These are phyloP conservation scores for Lutjanus erythropterus DNA, from an alignment of 2,113 vertebrate genomes.

Conservation along the genomic window DNA sequence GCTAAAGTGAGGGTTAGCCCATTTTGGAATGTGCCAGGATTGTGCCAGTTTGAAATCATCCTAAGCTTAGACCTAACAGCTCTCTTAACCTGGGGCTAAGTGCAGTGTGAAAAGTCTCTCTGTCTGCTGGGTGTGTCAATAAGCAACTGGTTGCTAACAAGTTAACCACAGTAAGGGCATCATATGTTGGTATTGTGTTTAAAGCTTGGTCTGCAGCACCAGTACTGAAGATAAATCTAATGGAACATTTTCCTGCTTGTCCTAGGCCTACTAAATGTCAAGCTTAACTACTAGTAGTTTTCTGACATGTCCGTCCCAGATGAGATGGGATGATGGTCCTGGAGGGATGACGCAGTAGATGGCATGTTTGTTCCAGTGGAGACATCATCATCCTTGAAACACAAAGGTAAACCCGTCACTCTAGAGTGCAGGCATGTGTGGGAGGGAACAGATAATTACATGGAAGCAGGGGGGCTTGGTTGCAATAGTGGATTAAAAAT, in stretches of 20 bases:
- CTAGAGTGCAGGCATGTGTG: background rate
- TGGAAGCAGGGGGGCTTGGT: background rate
- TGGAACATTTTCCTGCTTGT: too few species aligned
- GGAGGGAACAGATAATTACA: background rate
- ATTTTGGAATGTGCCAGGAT: too few species aligned
- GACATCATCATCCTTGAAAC: background rate
- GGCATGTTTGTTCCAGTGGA: background rate
- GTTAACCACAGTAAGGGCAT: background rate
- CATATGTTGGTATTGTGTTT: background rate
- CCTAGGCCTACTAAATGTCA: too few species aligned
- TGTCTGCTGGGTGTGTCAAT: too few species aligned
- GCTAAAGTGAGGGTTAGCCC: too few species aligned
- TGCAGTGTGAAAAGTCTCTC: too few species aligned
- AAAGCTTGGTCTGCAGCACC: background rate
- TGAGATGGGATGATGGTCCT: background rate
- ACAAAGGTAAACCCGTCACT: background rate
- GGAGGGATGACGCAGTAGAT: background rate
- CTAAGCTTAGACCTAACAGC: too few species aligned
- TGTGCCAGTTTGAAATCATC: too few species aligned
- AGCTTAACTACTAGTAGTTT: background rate
- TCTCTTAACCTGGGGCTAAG: too few species aligned
- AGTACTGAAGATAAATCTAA: background rate
- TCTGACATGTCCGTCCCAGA: background rate
- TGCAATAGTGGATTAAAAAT: background rate
- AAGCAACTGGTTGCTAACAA: too few species aligned